phyloP scores from a whole-genome alignment of 2,888 invertebrate genomes.

The Abrostola triplasia region DNA sequence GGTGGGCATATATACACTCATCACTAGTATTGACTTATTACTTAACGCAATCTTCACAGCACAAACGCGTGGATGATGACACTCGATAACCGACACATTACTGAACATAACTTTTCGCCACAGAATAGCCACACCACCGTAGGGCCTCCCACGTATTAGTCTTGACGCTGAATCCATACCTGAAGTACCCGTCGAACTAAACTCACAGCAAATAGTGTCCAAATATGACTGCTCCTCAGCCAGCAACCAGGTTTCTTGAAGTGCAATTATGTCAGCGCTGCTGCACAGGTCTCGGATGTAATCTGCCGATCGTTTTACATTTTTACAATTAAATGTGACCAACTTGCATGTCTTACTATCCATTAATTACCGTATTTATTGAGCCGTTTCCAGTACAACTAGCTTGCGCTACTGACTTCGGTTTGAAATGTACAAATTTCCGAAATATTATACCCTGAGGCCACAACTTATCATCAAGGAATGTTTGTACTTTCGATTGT shows the following conservation, averaged over 20 bases:
- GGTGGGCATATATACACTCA: background rate
- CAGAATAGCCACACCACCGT: conserved; percentile 20
- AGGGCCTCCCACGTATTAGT: conserved; percentile 15
- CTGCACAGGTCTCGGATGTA: conserved; percentile 5
- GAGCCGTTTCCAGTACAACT: conserved; percentile 4
- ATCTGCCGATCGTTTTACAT: conserved; percentile 8
- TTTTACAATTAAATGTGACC: conserved; percentile 22
- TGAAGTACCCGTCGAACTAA: conserved; percentile 12
- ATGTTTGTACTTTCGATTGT: conserved; percentile 37
- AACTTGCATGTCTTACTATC: conserved; percentile 4
- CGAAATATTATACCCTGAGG: conserved; percentile 51
- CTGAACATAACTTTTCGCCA: conserved; percentile 17
- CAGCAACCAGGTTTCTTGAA: conserved; percentile 13
- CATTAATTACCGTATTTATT: background rate
- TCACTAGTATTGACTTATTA: background rate
- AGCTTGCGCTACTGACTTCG: conserved; percentile 5
- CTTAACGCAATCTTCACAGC: background rate
- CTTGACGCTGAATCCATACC: conserved; percentile 15
- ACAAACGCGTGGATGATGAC: conserved; percentile 1
- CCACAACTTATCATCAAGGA: conserved; percentile 49
- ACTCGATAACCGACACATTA: conserved; percentile 9
- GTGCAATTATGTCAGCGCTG: conserved; percentile 1
- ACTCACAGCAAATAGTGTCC: conserved; percentile 1
- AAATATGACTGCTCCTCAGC: conserved; percentile 9
- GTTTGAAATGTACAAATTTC: conserved; percentile 43